Evolutionary conservation across 2,888 invertebrate genomes (phyloP), one percentile per base, ranked within the genome.

Genomic region (Parnassius mnemosyne): DNA sequence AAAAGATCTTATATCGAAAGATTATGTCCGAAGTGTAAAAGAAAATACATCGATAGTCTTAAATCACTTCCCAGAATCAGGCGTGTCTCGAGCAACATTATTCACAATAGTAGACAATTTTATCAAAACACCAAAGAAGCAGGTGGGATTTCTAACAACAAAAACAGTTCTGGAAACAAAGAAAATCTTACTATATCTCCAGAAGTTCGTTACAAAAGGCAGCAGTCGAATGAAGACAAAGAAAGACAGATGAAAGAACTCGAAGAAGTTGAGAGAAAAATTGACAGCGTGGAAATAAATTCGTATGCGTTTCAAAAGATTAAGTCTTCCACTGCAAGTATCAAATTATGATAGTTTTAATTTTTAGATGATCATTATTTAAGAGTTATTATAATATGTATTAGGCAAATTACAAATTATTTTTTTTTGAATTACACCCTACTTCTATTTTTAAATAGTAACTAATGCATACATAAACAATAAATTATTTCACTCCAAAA

Each of bases 51-150:
- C n/a, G 49, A 44, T 1, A 58, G 62, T 11, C n/a, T 44, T 10
- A 64, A 65, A 5, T 41, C 57, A 10, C 50, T 46, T 1, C 51
- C 55, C 0, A 63, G 66, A 64, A 53, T 13, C 1, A 68, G 63
- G 41, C 71, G 66, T 41, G 54, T 54, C 46, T 53, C 66, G 10
- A 63, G 44, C 1, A 67, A 61, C 44, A 44, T 66, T 0, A 62
- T 74, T 10, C 77, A 76, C 52, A 77, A 77, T 34, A 73, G 73
- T 46, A 68, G 75, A 60, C 75, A 77, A 57, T 75, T 66, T 47
- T 77, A 53, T 56, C 69, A 74, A 63, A 74, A 65, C 34, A 10
- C 57, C n/a, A 55, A 20, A 12, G 42, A 51, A 10, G 42, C 42
- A 57, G 56, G 64, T 60, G 56, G 13, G 12, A 51, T 9, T n/a